phyloP scores from a whole-genome alignment of 2,113 vertebrate species.

The Muntiacus reevesi region DNA sequence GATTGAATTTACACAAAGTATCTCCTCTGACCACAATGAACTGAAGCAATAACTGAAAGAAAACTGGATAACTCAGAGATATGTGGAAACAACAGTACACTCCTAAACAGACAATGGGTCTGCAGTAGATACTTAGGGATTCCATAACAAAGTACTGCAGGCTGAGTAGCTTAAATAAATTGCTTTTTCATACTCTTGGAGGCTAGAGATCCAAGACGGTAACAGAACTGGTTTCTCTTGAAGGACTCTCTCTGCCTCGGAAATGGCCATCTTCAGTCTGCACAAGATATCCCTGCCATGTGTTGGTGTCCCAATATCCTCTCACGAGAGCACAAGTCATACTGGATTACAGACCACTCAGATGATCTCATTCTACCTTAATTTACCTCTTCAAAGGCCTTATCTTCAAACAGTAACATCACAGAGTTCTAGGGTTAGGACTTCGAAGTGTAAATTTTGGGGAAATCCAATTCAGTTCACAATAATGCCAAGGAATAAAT shows the following conservation, averaged over 20 bases:
- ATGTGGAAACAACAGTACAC: neutral
- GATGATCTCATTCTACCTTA: neutral
- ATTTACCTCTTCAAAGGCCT: neutral
- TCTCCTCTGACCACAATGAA: neutral
- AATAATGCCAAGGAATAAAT: neutral
- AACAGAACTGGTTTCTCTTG: neutral
- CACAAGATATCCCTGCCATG: neutral
- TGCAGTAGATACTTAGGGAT: neutral
- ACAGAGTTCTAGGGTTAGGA: neutral
- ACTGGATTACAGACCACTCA: neutral
- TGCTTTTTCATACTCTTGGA: neutral
- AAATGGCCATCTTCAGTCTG: neutral
- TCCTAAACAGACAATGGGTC: neutral
- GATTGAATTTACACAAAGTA: neutral
- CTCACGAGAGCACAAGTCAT: neutral
- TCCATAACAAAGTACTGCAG: neutral
- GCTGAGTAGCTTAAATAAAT: neutral
- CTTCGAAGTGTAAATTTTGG: neutral
- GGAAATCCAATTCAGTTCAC: neutral
- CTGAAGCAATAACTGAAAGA: neutral
- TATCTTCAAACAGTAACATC: neutral
- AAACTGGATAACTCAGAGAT: neutral
- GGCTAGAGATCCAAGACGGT: neutral
- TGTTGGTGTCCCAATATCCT: neutral
- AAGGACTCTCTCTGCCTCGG: neutral